These are phyloP conservation scores for Melipona quadrifasciata DNA, from an alignment of 1,140 invertebrate genomes.

Conservation along the genomic window DNA sequence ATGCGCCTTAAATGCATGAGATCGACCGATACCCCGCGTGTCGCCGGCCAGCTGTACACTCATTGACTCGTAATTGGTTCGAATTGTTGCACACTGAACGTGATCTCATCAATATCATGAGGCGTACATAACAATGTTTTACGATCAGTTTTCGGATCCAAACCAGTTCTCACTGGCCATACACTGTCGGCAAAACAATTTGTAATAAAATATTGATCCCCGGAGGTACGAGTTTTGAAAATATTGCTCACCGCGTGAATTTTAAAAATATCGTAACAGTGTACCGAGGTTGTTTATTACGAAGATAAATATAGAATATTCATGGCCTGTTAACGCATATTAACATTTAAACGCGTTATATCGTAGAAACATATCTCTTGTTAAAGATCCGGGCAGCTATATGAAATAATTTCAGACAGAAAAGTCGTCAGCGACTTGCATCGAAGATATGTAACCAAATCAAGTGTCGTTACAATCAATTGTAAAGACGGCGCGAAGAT, in stretches of 20 bases:
- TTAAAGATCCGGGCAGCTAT: not conserved
- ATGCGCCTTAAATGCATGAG: not conserved
- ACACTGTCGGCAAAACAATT: not conserved
- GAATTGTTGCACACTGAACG: conserved; percentile 39
- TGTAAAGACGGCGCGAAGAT: not conserved
- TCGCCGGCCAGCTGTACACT: not conserved
- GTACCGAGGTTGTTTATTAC: not conserved
- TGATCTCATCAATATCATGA: conserved; percentile 19
- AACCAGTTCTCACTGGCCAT: not conserved
- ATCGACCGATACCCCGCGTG: not conserved
- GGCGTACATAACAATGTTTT: not conserved
- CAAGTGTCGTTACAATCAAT: conserved; percentile 5
- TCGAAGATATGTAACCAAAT: not conserved
- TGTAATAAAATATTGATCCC: no score
- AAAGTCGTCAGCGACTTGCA: not conserved
- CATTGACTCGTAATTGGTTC: conserved; percentile 34
- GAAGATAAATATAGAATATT: not conserved
- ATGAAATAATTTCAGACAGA: not conserved
- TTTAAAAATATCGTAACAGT: not conserved
- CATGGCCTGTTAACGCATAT: not conserved
- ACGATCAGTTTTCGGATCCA: no score
- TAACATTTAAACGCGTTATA: not conserved
- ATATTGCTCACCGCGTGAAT: not conserved
- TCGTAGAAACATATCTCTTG: not conserved
- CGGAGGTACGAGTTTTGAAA: not conserved